Conservation (phyloP, 37 sponge, comb jelly and placozoan species). For the Spongilla lacustris region DNA sequence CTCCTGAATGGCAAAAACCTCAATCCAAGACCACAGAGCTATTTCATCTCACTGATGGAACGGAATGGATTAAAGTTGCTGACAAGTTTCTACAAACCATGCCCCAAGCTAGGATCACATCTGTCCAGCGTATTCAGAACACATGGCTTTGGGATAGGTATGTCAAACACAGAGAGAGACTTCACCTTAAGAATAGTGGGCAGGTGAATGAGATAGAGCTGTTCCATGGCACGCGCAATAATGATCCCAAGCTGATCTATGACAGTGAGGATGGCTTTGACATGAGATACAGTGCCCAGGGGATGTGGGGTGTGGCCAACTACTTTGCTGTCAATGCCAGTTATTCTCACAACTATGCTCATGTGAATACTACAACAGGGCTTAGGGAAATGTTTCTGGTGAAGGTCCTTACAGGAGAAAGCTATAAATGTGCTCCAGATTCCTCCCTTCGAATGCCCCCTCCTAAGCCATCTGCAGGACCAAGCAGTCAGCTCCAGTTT, state of each 20-base stretch:
- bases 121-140: slow-evolving; percentile 78
- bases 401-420: slow-evolving; percentile 78
- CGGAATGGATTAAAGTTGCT: slow-evolving; percentile 57
- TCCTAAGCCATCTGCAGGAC: slow-evolving; percentile 25
- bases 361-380: slow-evolving; percentile 24
- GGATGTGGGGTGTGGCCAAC: slow-evolving; percentile 88
- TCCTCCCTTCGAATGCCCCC: slow-evolving; percentile 74
- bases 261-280: slow-evolving; percentile 83
- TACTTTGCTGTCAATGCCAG: slow-evolving; percentile 93
- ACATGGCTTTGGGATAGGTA: slow-evolving; percentile 80
- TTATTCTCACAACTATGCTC: slow-evolving; percentile 75
- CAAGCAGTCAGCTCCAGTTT: slow-evolving; percentile 38
- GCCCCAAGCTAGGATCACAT: slow-evolving; percentile 12
- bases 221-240: slow-evolving; percentile 81
- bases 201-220: slow-evolving; percentile 66
- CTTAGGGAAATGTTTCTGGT: slow-evolving; percentile 72
- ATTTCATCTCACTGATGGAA: slow-evolving; percentile 16
- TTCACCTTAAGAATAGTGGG: slow-evolving; percentile 66
- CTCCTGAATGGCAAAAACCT: slow-evolving; percentile 61
- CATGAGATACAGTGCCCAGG: slow-evolving; percentile 65
- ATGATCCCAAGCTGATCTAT: slow-evolving; percentile 69
- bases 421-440: slow-evolving; percentile 41
- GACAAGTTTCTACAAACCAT: slow-evolving; percentile 55
- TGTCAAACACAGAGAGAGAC: slow-evolving; percentile 47
- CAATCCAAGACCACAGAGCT: slow-evolving; percentile 21